Evolutionary conservation across 2,888 invertebrate genomes (phyloP).

Genomic region (Argyresthia goedartella): DNA sequence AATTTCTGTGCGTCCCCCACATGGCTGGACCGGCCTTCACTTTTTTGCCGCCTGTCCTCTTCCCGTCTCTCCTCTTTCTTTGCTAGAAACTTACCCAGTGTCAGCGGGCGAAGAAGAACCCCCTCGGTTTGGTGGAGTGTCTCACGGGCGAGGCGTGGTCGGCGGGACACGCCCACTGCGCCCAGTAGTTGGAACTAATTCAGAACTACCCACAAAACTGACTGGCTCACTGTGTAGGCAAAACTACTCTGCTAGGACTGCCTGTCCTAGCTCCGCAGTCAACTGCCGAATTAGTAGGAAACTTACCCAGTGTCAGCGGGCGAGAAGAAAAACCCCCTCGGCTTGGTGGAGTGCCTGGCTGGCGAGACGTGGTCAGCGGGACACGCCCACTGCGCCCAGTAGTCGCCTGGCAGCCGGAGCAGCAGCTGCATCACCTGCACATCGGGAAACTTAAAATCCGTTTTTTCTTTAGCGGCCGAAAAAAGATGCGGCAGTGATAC

Average conservation of each 20-base stretch:
- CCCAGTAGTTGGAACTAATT: not conserved
- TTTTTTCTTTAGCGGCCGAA: not conserved
- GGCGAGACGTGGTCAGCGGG: constrained; percentile 24
- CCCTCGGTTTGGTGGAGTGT: constrained; percentile 27
- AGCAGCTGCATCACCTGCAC: constrained; percentile 78
- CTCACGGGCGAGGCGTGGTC: constrained; percentile 13
- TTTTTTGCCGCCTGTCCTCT: no score
- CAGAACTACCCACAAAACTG: not conserved
- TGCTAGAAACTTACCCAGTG: constrained; percentile 47
- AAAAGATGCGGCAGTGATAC: not conserved
- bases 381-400: constrained; percentile 81
- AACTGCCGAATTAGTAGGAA: not conserved
- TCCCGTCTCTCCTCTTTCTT: no score
- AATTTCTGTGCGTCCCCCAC: no score
- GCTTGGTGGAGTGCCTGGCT: constrained; percentile 19
- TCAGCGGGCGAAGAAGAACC: constrained; percentile 62
- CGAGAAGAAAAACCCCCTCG: constrained; percentile 60
- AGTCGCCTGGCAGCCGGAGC: constrained; percentile 78
- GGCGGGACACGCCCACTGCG: not conserved
- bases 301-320: constrained; percentile 49
- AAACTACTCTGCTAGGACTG: no score
- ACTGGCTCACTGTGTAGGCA: not conserved
- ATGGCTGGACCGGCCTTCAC: no score
- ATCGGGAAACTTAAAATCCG: constrained; percentile 16
- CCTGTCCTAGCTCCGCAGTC: not conserved